These are phyloP conservation scores for Drosophila tsacasi DNA, from an alignment of 1,140 invertebrate species.

Conservation along the genomic window DNA sequence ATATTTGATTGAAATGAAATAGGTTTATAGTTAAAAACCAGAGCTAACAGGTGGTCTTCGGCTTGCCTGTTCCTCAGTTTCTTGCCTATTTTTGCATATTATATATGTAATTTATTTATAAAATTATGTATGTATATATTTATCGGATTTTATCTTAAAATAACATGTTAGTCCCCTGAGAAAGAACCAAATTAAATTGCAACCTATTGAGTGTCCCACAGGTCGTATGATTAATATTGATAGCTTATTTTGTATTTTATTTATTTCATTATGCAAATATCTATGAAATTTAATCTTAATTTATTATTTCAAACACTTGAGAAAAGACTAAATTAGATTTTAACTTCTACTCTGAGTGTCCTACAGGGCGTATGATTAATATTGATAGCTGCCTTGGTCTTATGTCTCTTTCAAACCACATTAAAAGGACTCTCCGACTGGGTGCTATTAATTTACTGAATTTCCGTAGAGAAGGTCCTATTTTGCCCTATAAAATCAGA, in stretches of 20 bases:
- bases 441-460: slow-evolving; percentile 28
- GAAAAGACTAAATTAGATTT: neutral
- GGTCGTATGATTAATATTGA: slow-evolving; percentile 31
- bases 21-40: neutral
- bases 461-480: slow-evolving; percentile 16
- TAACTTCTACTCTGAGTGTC: neutral
- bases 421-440: slow-evolving; percentile 10
- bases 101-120: neutral
- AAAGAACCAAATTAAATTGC: neutral
- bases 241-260: neutral
- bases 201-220: neutral
- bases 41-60: neutral
- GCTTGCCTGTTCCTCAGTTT: neutral
- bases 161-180: neutral
- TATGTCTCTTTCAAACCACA: neutral
- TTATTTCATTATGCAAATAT: neutral
- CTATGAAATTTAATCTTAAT: neutral
- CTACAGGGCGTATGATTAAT: slow-evolving; percentile 27
- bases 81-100: too few species aligned
- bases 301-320: neutral
- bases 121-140: too few species aligned
- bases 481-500: slow-evolving; percentile 21
- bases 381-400: slow-evolving; percentile 13
- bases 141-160: neutral
- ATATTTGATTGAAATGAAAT: neutral